These are phyloP conservation scores for Phataginus tetradactyla DNA, from an alignment of 2,797 vertebrate species.

Conservation along the genomic window DNA sequence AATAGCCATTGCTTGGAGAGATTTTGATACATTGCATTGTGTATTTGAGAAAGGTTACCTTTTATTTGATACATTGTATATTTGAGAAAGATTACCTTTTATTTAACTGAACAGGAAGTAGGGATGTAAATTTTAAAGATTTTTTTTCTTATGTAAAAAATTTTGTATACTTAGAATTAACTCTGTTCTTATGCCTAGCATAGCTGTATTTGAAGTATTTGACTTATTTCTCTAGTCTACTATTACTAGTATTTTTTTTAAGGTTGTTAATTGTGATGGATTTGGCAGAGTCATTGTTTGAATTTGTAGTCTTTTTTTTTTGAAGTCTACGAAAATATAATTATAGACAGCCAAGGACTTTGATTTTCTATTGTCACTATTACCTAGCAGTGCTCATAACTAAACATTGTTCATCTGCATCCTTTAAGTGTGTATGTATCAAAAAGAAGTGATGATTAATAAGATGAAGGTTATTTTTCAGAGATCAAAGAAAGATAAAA, in stretches of 20 bases:
- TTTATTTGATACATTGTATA: conserved; percentile 21
- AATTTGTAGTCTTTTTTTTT: conserved; percentile 36
- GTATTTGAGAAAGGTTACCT: background rate
- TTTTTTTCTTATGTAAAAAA: background rate
- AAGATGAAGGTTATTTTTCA: conserved; percentile 58
- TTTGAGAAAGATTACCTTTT: conserved; percentile 7
- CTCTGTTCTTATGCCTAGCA: background rate
- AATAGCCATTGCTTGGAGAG: conserved; percentile 44
- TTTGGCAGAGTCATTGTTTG: conserved; percentile 35
- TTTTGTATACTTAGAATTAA: conserved; percentile 20
- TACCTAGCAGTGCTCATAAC: background rate
- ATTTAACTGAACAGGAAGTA: background rate
- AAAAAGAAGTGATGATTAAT: conserved; percentile 48
- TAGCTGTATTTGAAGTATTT: conserved; percentile 39
- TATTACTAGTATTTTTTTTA: background rate
- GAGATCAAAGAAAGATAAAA: conserved; percentile 39
- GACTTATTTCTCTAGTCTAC: background rate
- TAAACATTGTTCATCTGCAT: conserved; percentile 39
- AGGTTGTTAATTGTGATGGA: background rate
- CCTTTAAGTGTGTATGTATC: background rate
- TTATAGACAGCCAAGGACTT: background rate
- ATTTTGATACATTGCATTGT: background rate
- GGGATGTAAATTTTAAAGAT: conserved; percentile 10
- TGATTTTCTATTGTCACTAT: conserved; percentile 25
- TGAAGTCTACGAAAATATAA: conserved; percentile 23